phyloP scores from a whole-genome alignment of 2,113 vertebrate species.

The Lathamus discolor region DNA sequence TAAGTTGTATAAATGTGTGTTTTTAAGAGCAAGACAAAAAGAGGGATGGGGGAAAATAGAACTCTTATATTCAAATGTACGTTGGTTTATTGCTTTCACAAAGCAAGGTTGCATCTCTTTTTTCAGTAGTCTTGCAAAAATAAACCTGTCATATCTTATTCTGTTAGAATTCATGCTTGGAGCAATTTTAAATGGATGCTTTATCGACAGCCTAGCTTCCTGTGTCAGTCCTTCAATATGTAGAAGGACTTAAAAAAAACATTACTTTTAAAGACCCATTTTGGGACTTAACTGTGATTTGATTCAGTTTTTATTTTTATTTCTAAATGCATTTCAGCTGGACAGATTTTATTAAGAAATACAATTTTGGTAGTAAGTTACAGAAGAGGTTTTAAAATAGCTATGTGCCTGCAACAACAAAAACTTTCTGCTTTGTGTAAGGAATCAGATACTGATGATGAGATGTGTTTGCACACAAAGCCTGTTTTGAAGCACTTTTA shows the following conservation, averaged over 20 bases:
- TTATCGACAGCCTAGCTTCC: conserved; percentile 16
- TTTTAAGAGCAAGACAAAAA: not conserved
- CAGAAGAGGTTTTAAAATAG: not conserved
- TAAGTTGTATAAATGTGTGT: not conserved
- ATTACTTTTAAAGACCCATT: not conserved
- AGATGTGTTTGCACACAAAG: not conserved
- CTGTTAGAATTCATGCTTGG: conserved; percentile 18
- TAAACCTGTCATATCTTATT: not conserved
- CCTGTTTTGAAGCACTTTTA: not conserved
- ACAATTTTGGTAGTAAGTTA: not conserved
- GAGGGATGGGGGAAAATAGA: not conserved
- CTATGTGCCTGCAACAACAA: not conserved
- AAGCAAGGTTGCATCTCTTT: not conserved
- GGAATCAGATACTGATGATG: not conserved
- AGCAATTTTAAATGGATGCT: conserved; percentile 6
- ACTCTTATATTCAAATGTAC: not conserved
- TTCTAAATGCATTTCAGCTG: conserved; percentile 11
- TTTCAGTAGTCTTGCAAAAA: conserved; percentile 30
- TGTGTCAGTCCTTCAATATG: not conserved
- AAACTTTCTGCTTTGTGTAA: not conserved
- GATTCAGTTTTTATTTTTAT: not conserved
- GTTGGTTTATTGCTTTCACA: not conserved
- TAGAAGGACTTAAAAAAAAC: conserved; percentile 1
- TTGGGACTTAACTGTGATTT: not conserved
- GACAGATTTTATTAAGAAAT: conserved; percentile 9